Conservation (phyloP, 2,888 invertebrate genomes). For the Carcina quercana region DNA sequence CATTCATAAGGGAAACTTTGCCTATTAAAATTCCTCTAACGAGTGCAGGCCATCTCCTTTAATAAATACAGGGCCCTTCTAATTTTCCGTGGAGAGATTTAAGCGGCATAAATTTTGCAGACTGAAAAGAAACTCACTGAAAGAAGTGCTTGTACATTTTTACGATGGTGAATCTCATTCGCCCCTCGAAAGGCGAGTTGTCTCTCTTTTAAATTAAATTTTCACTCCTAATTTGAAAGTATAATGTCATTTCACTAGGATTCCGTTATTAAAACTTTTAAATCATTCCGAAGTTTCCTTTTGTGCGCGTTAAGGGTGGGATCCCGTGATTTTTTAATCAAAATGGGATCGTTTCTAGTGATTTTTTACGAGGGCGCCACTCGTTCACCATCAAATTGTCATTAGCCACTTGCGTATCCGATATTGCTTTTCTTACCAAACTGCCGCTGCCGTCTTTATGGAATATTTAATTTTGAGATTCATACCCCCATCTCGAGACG, state of each 20-base stretch:
- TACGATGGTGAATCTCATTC: conserved; percentile 67
- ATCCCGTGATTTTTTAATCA: conserved; percentile 71
- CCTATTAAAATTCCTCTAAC: conserved; percentile 71
- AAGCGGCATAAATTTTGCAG: conserved; percentile 65
- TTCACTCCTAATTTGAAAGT: conserved; percentile 76
- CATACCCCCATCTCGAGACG: conserved; percentile 36
- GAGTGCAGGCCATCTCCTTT: conserved; percentile 64
- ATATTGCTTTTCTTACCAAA: conserved; percentile 69
- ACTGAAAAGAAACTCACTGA: conserved; percentile 69
- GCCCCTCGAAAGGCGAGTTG: conserved; percentile 64
- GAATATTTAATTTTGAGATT: conserved; percentile 50
- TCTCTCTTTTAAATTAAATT: conserved; percentile 76
- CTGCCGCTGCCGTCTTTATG: conserved; percentile 60
- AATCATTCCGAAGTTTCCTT: conserved; percentile 69
- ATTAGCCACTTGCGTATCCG: conserved; percentile 69
- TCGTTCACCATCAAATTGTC: conserved; percentile 66
- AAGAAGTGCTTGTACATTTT: conserved; percentile 72
- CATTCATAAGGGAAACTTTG: conserved; percentile 69
- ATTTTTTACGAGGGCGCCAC: conserved; percentile 70
- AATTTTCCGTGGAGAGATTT: conserved; percentile 70
- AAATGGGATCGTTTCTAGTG: conserved; percentile 72
- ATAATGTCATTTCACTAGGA: conserved; percentile 76
- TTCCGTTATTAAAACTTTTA: conserved; percentile 75
- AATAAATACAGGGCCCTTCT: conserved; percentile 68
- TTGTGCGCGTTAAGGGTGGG: conserved; percentile 53